Evolutionary conservation across 2,888 invertebrate genomes (phyloP).

Genomic region (Caenorhabditis becei): DNA sequence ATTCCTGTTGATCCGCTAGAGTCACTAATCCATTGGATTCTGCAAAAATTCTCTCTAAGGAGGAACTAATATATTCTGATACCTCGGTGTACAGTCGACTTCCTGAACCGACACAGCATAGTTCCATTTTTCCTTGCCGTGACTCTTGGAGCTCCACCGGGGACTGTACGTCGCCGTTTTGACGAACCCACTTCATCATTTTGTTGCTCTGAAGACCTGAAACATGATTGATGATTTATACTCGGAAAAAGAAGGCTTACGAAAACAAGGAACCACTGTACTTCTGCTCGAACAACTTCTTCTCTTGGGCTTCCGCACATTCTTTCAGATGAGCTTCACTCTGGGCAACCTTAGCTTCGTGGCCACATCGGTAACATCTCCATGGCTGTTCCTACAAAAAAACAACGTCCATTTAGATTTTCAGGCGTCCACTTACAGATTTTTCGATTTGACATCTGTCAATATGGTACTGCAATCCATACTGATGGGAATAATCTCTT

Average conservation of each 20-base stretch:
- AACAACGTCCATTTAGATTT: not conserved
- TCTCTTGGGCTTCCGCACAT: slow-evolving; percentile 16
- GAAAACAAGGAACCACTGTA: not conserved
- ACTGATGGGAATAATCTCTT: slow-evolving; percentile 1
- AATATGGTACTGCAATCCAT: slow-evolving; percentile 46
- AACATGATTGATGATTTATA: not conserved
- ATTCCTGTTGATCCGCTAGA: slow-evolving; percentile 12
- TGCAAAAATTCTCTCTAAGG: not conserved
- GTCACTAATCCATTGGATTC: slow-evolving; percentile 31
- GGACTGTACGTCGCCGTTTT: slow-evolving; percentile 13
- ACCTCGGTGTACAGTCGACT: slow-evolving; percentile 37
- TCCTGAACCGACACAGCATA: slow-evolving; percentile 23
- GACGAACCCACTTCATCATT: not conserved
- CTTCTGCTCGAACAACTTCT: slow-evolving; percentile 9
- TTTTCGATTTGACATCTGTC: slow-evolving; percentile 50
- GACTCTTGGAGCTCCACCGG: slow-evolving; percentile 22
- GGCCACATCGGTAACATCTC: slow-evolving; percentile 53
- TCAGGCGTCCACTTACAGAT: slow-evolving; percentile 5
- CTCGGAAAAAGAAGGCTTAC: slow-evolving; percentile 3
- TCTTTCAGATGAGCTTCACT: slow-evolving; percentile 23
- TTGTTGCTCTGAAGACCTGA: not conserved
- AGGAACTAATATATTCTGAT: not conserved
- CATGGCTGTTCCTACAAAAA: slow-evolving; percentile 54
- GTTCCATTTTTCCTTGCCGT: slow-evolving; percentile 39
- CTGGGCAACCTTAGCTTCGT: slow-evolving; percentile 9